These are phyloP conservation scores for Vanessa cardui DNA, from an alignment of 2,888 invertebrate species.

Conservation along the genomic window DNA sequence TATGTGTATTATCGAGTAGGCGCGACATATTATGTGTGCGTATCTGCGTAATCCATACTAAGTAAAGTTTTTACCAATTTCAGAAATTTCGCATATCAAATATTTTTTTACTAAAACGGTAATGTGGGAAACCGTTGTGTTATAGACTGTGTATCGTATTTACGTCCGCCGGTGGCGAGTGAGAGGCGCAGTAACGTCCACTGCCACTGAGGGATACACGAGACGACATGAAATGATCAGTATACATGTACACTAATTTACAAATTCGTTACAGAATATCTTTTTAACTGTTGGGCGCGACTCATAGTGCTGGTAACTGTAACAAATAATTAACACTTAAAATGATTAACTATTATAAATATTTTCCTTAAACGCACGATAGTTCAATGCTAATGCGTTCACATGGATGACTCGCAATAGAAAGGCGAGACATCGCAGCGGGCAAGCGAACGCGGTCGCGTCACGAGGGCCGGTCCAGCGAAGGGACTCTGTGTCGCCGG, in stretches of 20 bases:
- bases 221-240: no score
- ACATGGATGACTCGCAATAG: background rate
- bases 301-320: no score
- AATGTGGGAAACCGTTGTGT: conserved; percentile 15
- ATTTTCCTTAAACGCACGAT: background rate
- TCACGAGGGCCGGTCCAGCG: background rate
- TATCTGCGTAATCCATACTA: background rate
- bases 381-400: background rate
- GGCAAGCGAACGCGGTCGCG: conserved; percentile 19
- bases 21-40: background rate
- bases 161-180: background rate
- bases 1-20: no score
- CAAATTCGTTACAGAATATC: no score
- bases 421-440: conserved; percentile 12
- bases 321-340: no score
- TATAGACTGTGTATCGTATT: conserved; percentile 18
- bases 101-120: background rate
- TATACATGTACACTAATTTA: no score
- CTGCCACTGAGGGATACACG: no score
- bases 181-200: no score
- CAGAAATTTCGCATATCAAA: background rate
- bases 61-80: background rate
- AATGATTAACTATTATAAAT: background rate
- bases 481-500: background rate
- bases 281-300: no score